These are phyloP conservation scores for Anagrus nilaparvatae DNA, from an alignment of 1,140 invertebrate species.

Conservation along the genomic window DNA sequence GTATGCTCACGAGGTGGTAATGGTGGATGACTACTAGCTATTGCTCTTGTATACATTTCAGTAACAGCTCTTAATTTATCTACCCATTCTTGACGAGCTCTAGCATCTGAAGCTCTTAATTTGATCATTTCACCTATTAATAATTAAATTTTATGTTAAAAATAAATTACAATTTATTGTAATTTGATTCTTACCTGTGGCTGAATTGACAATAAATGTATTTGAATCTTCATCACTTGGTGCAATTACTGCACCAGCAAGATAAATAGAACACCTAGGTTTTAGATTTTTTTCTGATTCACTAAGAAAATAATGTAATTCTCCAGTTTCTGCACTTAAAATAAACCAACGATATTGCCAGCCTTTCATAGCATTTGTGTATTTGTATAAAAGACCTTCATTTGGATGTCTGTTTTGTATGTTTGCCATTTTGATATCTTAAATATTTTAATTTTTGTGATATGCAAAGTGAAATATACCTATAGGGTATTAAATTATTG, in stretches of 20 bases:
- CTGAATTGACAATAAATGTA: conserved; percentile 89
- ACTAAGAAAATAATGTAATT: conserved; percentile 85
- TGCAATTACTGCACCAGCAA: conserved; percentile 84
- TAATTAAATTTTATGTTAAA: background rate
- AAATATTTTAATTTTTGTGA: too few relatives aligned
- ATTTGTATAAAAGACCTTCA: conserved; percentile 85
- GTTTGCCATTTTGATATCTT: too few relatives aligned
- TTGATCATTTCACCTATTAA: conserved; percentile 78
- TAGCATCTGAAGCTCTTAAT: conserved; percentile 75
- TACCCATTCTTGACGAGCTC: conserved; percentile 91
- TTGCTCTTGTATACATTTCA: conserved; percentile 57
- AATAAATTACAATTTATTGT: background rate
- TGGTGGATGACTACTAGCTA: conserved; percentile 47
- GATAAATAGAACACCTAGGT: conserved; percentile 61
- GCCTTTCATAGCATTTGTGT: conserved; percentile 96
- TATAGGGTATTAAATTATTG: too few relatives aligned
- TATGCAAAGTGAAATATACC: too few relatives aligned
- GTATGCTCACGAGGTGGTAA: conserved; percentile 43
- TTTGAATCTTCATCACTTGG: conserved; percentile 95
- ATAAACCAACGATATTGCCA: conserved; percentile 95
- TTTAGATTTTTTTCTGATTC: conserved; percentile 54
- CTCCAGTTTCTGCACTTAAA: conserved; percentile 80
- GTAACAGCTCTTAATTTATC: conserved; percentile 77
- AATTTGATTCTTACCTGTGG: conserved; percentile 36
- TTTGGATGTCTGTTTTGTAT: conserved; percentile 45